These are phyloP conservation scores for Lampropteryx suffumata DNA, from an alignment of 2,888 invertebrate genomes.

Conservation along the genomic window DNA sequence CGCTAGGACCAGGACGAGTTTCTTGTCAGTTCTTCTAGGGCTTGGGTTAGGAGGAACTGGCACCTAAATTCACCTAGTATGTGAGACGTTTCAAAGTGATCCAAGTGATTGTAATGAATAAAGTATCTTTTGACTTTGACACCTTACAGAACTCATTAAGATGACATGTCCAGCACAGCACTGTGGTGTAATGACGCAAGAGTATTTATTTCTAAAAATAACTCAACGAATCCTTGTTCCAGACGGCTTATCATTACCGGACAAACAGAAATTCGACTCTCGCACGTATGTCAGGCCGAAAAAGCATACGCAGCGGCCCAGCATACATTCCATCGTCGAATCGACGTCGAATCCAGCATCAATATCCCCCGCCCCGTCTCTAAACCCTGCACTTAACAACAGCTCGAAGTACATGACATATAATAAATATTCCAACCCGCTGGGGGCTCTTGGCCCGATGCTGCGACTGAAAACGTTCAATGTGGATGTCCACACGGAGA, in stretches of 20 bases:
- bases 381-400: constrained; percentile 17
- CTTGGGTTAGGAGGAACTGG: too few species aligned
- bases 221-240: constrained; percentile 38
- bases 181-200: too few species aligned
- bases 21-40: too few species aligned
- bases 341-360: constrained; percentile 56
- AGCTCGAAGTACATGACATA: constrained; percentile 65
- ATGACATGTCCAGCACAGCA: too few species aligned
- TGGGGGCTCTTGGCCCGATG: constrained; percentile 67
- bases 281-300: constrained; percentile 88
- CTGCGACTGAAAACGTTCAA: constrained; percentile 73
- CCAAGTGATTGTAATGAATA: too few species aligned
- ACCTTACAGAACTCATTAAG: too few species aligned
- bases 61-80: too few species aligned
- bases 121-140: too few species aligned
- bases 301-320: constrained; percentile 82
- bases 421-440: constrained; percentile 69
- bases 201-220: neutral
- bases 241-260: constrained; percentile 64
- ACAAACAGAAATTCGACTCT: constrained; percentile 84
- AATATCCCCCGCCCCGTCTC: constrained; percentile 49
- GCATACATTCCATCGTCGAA: constrained; percentile 81
- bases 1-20: too few species aligned
- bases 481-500: constrained; percentile 69
- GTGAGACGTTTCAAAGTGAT: too few species aligned